Percentiles rank a stretch among this genome's conserved stretches.
phyloP scores from a whole-genome alignment of 2,888 invertebrate species.

The Drosophila differens region DNA sequence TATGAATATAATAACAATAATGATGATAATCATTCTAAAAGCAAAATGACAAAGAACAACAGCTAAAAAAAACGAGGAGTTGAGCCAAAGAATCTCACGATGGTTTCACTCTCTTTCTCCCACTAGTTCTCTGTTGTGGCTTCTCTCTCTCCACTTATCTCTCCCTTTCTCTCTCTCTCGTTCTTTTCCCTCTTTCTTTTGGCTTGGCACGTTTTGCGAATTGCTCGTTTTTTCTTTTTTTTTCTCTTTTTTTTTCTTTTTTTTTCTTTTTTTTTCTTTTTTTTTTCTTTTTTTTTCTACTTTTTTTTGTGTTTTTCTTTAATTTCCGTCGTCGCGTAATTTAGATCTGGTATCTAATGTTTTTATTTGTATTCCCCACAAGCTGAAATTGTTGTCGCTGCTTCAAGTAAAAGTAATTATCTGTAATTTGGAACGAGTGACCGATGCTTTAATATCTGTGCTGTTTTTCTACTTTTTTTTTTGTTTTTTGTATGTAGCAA shows the following conservation, averaged over 20 bases:
- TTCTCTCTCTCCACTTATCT: background rate
- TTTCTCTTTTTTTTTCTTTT: background rate
- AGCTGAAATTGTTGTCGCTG: conserved; percentile 24
- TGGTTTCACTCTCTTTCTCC: conserved; percentile 11
- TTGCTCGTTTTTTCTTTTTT: conserved; percentile 14
- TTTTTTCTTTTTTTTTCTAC: background rate
- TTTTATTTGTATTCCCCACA: background rate
- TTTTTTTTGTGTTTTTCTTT: background rate
- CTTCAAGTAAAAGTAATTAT: conserved; percentile 52
- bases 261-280: conserved; percentile 6
- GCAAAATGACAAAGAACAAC: background rate
- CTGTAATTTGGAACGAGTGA: conserved; percentile 34
- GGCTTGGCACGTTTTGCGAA: conserved; percentile 20
- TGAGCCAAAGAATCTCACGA: conserved; percentile 14
- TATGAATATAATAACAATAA: conserved; percentile 35
- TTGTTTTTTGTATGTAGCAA: too few relatives aligned
- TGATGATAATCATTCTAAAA: conserved; percentile 27
- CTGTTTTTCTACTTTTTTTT: background rate
- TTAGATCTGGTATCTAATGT: conserved; percentile 51
- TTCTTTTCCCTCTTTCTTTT: conserved; percentile 1
- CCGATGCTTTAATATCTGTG: background rate
- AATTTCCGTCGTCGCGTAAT: conserved; percentile 36
- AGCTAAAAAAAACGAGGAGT: background rate
- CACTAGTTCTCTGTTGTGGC: background rate
- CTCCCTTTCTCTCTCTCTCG: background rate